Evolutionary conservation across 2,888 invertebrate species (phyloP), one percentile per base, ranked within the genome.

Genomic region (Apotomis turbidana): DNA sequence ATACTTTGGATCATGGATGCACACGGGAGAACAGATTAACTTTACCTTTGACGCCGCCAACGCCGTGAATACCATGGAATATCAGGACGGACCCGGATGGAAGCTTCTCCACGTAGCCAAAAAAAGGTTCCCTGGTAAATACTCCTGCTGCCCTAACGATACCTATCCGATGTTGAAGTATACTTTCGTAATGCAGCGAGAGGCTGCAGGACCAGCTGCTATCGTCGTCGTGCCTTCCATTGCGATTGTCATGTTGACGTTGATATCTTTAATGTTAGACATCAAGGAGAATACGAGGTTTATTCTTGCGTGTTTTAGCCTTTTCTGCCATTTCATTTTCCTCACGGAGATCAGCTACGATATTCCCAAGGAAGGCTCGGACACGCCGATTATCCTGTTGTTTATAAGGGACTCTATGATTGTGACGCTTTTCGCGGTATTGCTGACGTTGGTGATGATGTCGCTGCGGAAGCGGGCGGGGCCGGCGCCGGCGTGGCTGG

Each of bases 1-100:
- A 49, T 93, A 90, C 52, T 94, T 96, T 75, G 96, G 96, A 10
- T 95, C 96, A 0, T 96, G 96, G 96, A 92, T 94, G 80, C 94
- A 95, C 77, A 93, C 93, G 4, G 95, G 95, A 0, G 95, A 95
- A 84, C 95, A 96, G 81, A 86, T 96, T 0, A 93, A 95, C 78
- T 94, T 91, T 68, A 90, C 86, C 68, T 94, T 85, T 76, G 88
- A 85, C 76, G 70, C 80, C 13, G 79, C 68, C 52, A 76, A 82
- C 3, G 86, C 95, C 76, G 84, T 94, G 5, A 81, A 87, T 1
- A 79, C 90, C 70, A 88, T 90, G 0, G 94, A 94, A 71, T 94
- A 90, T 72, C 87, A 91, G 71, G 86, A 93, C 55, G 95, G 95
- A 38, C 94, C 94, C 0, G 94, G 94, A 61, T 96, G 96, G 96